These are phyloP conservation scores for Smutsia temminckii DNA, from an alignment of 2,797 vertebrate genomes.

Conservation along the genomic window DNA sequence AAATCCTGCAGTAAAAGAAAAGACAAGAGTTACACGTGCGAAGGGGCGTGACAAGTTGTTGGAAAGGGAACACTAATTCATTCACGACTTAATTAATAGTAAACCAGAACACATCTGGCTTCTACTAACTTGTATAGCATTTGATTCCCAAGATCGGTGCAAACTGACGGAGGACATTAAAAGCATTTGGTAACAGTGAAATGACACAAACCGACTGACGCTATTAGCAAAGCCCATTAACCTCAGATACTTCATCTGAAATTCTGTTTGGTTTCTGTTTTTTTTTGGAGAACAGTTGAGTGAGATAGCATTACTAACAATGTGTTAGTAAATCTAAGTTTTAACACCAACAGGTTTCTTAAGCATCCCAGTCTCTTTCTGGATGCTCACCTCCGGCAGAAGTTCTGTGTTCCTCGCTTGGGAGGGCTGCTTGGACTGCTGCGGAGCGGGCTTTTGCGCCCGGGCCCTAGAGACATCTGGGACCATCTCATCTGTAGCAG, in stretches of 20 bases:
- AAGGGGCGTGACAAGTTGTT: not conserved
- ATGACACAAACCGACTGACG: not conserved
- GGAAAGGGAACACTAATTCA: slow-evolving; percentile 53
- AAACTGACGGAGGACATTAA: slow-evolving; percentile 34
- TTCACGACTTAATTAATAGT: slow-evolving; percentile 28
- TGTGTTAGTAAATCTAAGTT: not conserved
- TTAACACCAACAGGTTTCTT: not conserved
- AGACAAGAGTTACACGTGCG: slow-evolving; percentile 53
- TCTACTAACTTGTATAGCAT: not conserved
- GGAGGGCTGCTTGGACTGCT: not conserved
- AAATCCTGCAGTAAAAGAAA: slow-evolving; percentile 89
- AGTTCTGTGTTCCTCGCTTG: not conserved
- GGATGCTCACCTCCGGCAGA: not conserved
- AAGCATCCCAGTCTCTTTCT: not conserved
- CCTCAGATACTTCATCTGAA: not conserved
- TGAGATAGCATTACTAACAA: not conserved
- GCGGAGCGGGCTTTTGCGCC: not conserved
- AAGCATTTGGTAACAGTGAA: slow-evolving; percentile 9
- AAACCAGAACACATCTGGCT: not conserved
- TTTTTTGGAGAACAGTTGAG: not conserved
- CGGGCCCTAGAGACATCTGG: not conserved
- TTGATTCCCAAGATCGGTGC: slow-evolving; percentile 41
- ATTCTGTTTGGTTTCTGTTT: not conserved
- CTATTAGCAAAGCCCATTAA: not conserved
- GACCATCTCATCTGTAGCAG: not conserved